A percentile compares a stretch with the other conserved stretches of the same genome.
These are phyloP conservation scores for Drosophila pseudoobscura DNA, from an alignment of 1,140 invertebrate species.

Conservation along the genomic window DNA sequence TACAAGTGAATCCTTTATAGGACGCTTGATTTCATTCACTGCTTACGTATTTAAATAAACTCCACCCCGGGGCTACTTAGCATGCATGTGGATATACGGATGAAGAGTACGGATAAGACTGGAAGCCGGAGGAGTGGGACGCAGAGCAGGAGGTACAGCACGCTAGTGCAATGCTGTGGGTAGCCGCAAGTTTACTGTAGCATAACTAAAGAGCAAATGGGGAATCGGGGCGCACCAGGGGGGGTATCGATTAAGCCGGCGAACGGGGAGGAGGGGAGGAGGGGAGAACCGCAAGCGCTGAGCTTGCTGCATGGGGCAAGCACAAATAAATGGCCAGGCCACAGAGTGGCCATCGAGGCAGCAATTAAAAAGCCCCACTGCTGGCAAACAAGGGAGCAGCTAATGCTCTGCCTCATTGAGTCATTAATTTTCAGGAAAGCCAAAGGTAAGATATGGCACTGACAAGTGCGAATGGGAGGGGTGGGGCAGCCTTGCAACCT, in stretches of 20 bases:
- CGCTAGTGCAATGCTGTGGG: not conserved
- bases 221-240: not conserved
- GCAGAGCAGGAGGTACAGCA: not conserved
- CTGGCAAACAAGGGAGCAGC: slow-evolving; percentile 36
- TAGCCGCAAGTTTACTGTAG: slow-evolving; percentile 43
- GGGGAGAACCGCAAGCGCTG: slow-evolving; percentile 37
- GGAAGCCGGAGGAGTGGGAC: too few relatives aligned
- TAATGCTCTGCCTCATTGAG: slow-evolving; percentile 59
- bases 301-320: slow-evolving; percentile 22
- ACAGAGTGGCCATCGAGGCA: slow-evolving; percentile 53
- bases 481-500: slow-evolving; percentile 24
- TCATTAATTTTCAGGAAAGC: slow-evolving; percentile 64
- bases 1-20: not conserved
- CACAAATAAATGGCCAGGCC: slow-evolving; percentile 64
- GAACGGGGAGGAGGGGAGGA: slow-evolving; percentile 2
- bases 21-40: slow-evolving; percentile 37
- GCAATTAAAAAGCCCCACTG: slow-evolving; percentile 69
- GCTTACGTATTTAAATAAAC: slow-evolving; percentile 33
- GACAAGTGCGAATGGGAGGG: slow-evolving; percentile 15
- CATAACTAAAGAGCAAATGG: slow-evolving; percentile 24
- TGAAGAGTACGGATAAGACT: too few relatives aligned
- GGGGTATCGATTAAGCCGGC: slow-evolving; percentile 20
- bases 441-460: slow-evolving; percentile 49
- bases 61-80: slow-evolving; percentile 22
- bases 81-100: slow-evolving; percentile 10